These are phyloP conservation scores for Tuta absoluta DNA, from an alignment of 2,888 invertebrate genomes.

Conservation along the genomic window DNA sequence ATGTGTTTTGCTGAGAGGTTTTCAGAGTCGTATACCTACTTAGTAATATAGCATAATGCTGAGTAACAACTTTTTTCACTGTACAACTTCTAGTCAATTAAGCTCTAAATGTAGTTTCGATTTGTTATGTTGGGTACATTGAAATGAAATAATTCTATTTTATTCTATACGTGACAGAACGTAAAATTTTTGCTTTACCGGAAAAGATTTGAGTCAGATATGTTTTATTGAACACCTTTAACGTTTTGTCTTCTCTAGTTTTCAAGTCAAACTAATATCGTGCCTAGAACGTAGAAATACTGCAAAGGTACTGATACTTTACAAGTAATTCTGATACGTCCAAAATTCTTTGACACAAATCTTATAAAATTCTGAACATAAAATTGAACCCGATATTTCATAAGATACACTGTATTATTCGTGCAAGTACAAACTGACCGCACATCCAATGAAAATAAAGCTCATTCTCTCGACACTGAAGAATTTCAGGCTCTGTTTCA, in stretches of 20 bases:
- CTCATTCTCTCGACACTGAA: not conserved
- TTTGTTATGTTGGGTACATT: too few relatives aligned
- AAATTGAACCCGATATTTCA: not conserved
- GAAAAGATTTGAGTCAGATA: not conserved
- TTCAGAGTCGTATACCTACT: too few relatives aligned
- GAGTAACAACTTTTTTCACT: too few relatives aligned
- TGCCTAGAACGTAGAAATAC: not conserved
- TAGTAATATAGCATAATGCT: too few relatives aligned
- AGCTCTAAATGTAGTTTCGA: too few relatives aligned
- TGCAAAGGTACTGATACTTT: too few relatives aligned
- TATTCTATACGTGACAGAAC: slow-evolving; percentile 5
- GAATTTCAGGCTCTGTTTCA: not conserved
- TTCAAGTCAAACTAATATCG: not conserved
- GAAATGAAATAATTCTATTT: too few relatives aligned
- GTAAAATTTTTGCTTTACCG: not conserved
- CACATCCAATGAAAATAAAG: too few relatives aligned
- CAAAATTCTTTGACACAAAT: too few relatives aligned
- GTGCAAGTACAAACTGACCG: not conserved
- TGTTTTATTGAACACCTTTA: not conserved
- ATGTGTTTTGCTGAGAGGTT: not conserved
- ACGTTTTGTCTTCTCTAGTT: not conserved
- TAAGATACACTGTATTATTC: too few relatives aligned
- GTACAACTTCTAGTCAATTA: too few relatives aligned
- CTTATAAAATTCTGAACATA: not conserved
- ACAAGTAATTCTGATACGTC: too few relatives aligned